Evolutionary conservation across 2,113 vertebrate genomes (phyloP), one percentile per base, ranked within the genome.

Genomic region (Channa maculata): DNA sequence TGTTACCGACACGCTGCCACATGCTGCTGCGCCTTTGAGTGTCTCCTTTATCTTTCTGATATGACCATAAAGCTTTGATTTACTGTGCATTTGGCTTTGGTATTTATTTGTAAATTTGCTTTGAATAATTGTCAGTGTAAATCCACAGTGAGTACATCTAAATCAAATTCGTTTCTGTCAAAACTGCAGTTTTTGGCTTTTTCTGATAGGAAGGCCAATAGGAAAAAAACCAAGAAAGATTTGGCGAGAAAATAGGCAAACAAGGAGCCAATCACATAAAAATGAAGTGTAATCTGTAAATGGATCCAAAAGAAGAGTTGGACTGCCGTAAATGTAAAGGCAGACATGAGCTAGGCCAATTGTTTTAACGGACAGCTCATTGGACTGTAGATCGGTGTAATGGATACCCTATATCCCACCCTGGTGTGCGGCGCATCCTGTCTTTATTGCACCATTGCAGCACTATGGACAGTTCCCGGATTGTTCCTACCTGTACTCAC

Each of bases 391-490:
- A 66, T 38, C 10, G 34, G 50, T 72, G 53, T 71, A 55, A 52
- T 49, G 60, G 80, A 52, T 61, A 48, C 24, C 48, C 59, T 66
- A 52, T 49, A 69, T 70, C 50, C 57, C 41, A 60, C 10, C 14
- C 24, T 73, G 78, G 71, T 63, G 58, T 65, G 51, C 87, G 70
- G 84, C 51, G 59, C 81, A 89, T 82, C 71, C 48, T 60, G 70
- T 71, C 62, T 84, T 86, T 51, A 91, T 89, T 82, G 85, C 74
- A 51, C 69, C 59, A 65, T 75, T 90, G 88, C 90, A 93, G 91
- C 83, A 93, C 92, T 90, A 84, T 59, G 92, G 91, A 93, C 93
- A 94, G 92, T 90, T 93, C 88, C 91, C 51, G 59, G 55, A 70
- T 74, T 82, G 73, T 60, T 76, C 37, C 5, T 82, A 85, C 75